Evolutionary conservation across 1,140 invertebrate genomes (phyloP).

Genomic region (Neocloeon triangulifer): DNA sequence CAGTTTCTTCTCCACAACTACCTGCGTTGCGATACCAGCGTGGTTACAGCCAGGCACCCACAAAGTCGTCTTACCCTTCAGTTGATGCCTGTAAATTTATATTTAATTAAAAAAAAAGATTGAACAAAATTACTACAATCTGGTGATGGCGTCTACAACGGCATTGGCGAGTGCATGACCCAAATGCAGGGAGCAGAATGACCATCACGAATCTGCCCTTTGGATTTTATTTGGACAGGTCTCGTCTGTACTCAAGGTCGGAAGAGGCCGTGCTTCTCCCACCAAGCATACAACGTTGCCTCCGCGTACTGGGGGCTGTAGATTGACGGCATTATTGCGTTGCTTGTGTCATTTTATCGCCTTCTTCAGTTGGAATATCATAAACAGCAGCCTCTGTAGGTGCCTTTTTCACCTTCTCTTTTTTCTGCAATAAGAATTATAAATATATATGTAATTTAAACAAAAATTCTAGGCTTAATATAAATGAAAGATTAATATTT

Average conservation of each 20-base stretch:
- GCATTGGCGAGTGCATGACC: slow-evolving; percentile 96
- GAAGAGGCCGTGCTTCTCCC: slow-evolving; percentile 94
- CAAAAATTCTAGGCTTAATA: too few species aligned
- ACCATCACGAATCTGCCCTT: slow-evolving; percentile 86
- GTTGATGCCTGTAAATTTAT: slow-evolving; percentile 66
- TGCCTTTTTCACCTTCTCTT: slow-evolving; percentile 39
- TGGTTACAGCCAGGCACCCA: slow-evolving; percentile 99
- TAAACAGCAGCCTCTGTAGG: slow-evolving; percentile 45
- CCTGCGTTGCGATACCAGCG: slow-evolving; percentile 99
- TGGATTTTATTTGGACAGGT: slow-evolving; percentile 36
- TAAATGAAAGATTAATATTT: background rate
- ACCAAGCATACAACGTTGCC: slow-evolving; percentile 90
- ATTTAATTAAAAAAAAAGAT: too few species aligned
- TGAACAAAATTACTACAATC: too few species aligned
- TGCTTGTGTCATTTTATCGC: slow-evolving; percentile 54
- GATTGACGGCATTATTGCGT: slow-evolving; percentile 69
- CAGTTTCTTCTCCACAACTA: slow-evolving; percentile 82
- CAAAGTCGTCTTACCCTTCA: slow-evolving; percentile 77
- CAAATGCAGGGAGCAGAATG: slow-evolving; percentile 89
- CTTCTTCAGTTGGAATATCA: slow-evolving; percentile 33
- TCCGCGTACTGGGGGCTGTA: slow-evolving; percentile 96
- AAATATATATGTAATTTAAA: too few species aligned
- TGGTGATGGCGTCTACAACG: slow-evolving; percentile 77
- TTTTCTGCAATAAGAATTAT: slow-evolving; percentile 31
- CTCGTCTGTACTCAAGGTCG: slow-evolving; percentile 86